Evolutionary conservation across 35 echinoderm and acorn worm genomes (phyloP), one percentile per base, ranked within the genome.

Genomic region (Ophioderma brevispina): DNA sequence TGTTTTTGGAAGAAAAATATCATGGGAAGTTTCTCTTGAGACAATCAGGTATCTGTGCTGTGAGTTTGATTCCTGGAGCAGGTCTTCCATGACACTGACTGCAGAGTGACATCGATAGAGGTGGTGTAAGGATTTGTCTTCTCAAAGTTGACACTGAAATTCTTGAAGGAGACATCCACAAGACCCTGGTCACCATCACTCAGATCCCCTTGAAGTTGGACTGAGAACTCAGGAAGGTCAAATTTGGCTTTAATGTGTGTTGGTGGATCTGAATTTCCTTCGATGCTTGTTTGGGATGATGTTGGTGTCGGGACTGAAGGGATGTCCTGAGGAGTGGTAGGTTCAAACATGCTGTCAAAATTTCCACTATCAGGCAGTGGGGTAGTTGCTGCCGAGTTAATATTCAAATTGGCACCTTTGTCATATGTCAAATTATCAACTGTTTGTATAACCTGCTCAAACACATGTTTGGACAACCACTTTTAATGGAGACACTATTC

Each of bases 101-200:
- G 90, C 13, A 98, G 82, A 1, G 90, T 88, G 40, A 98, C 79
- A 38, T 79, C 82, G n/a, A 95, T 85, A 0, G 93, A 87, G 0
- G 96, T 92, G 0, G 85, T 83, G 37, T 92, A 82, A 37, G 87
- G 86, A 18, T 82, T 84, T 0, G 93, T 56, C 31, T 98, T 98
- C 82, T 95, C 90, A 86, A 93, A 95, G 39, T 95, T 87, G 2
- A 98, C 87, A 37, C 82, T 88, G 63, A 98, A 98, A 87, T 98
- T 92, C 32, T 95, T 39, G 77, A 98, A 95, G 64, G 85, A 81
- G 0, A 98, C 77, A 63, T 87, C 83, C 36, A 95, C 96, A 18
- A 98, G 42, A 13, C 96, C 96, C 76, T 98, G 96, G 75, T 92
- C 93, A n/a, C 96, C 96, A 52, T 98, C 96, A 25, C 87, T 92